Evolutionary conservation across 1,140 invertebrate species (phyloP).

Genomic region (Teleogryllus occipitalis): DNA sequence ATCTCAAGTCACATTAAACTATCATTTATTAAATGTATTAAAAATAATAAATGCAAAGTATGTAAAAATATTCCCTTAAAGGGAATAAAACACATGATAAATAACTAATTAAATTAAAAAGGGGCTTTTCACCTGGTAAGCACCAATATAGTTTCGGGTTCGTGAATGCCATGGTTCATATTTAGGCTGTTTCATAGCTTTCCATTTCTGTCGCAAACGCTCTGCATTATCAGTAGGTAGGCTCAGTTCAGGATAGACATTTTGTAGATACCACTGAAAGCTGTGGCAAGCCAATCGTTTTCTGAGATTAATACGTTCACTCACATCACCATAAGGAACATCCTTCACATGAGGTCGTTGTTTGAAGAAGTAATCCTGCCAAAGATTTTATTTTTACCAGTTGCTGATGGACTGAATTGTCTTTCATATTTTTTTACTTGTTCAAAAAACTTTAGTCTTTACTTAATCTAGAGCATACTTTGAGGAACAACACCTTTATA

Average conservation of each 20-base stretch:
- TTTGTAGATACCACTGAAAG: slow-evolving; percentile 92
- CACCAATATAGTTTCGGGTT: slow-evolving; percentile 63
- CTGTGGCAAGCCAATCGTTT: slow-evolving; percentile 68
- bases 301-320: slow-evolving; percentile 58
- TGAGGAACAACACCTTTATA: background rate
- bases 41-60: background rate
- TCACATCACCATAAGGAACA: slow-evolving; percentile 70
- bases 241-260: slow-evolving; percentile 77
- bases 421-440: too few relatives aligned
- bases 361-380: slow-evolving; percentile 69
- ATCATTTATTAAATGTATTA: background rate
- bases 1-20: background rate
- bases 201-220: slow-evolving; percentile 50
- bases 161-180: slow-evolving; percentile 73
- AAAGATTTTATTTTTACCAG: slow-evolving; percentile 17
- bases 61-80: background rate
- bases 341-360: slow-evolving; percentile 53
- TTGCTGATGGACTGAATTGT: too few relatives aligned
- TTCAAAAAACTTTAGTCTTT: too few relatives aligned
- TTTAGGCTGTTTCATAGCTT: slow-evolving; percentile 49
- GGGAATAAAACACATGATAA: background rate
- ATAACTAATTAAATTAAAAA: slow-evolving; percentile 9
- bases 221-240: slow-evolving; percentile 50
- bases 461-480: too few relatives aligned
- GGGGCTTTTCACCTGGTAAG: slow-evolving; percentile 41